Evolutionary conservation across 2,888 invertebrate species (phyloP).

Genomic region (Tenthredo livida): DNA sequence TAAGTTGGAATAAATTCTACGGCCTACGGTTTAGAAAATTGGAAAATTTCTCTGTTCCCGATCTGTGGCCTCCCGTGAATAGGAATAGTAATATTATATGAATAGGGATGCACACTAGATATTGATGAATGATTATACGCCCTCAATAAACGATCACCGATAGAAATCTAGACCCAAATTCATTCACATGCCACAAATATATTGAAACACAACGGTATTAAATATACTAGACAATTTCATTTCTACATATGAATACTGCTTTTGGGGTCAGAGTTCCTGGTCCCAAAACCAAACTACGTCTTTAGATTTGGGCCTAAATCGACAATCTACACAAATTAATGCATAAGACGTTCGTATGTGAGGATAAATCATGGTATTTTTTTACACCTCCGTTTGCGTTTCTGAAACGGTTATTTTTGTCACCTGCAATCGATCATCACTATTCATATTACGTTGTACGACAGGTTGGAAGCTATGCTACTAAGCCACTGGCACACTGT

Average conservation of each 20-base stretch:
- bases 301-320: background rate
- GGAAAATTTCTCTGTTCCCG: slow-evolving; percentile 43
- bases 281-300: background rate
- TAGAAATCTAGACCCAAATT: background rate
- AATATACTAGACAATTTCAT: too few relatives aligned
- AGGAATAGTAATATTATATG: background rate
- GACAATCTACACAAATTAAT: background rate
- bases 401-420: slow-evolving; percentile 8
- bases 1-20: background rate
- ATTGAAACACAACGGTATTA: background rate
- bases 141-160: background rate
- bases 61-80: slow-evolving; percentile 41
- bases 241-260: background rate
- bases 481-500: slow-evolving; percentile 33
- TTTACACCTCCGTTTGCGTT: too few relatives aligned
- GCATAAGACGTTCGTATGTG: background rate
- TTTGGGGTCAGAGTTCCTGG: background rate
- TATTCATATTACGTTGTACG: slow-evolving; percentile 37
- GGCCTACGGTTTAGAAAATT: slow-evolving; percentile 31
- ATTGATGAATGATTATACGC: background rate
- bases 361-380: background rate
- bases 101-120: background rate
- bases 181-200: background rate
- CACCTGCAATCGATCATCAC: slow-evolving; percentile 8
- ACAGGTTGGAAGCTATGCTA: background rate